Percentiles rank a stretch among this genome's conserved stretches.
Conservation (phyloP, 2,888 invertebrate species). For the Aelia acuminata region DNA sequence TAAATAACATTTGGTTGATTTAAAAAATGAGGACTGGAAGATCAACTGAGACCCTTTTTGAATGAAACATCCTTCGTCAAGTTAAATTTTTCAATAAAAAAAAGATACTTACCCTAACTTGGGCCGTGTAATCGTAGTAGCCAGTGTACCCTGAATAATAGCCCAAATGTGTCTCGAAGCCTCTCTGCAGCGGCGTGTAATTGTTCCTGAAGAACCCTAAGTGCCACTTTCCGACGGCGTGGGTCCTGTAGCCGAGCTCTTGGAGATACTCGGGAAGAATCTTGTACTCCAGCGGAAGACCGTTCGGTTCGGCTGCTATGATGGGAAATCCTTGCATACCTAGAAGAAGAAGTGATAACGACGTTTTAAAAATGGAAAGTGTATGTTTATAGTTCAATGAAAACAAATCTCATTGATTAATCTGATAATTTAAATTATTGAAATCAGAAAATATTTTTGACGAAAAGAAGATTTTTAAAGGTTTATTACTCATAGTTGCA, state of each 20-base stretch:
- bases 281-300: constrained; percentile 78
- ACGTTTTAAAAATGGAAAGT: no score
- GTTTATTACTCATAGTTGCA: no score
- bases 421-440: no score
- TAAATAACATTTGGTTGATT: no score
- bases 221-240: constrained; percentile 93
- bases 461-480: no score
- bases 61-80: no score
- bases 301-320: constrained; percentile 78
- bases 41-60: no score
- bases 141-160: constrained; percentile 83
- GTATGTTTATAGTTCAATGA: no score
- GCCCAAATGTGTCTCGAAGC: constrained; percentile 86
- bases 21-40: no score
- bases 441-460: no score
- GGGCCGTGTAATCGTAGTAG: constrained; percentile 78
- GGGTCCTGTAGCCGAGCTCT: constrained; percentile 81
- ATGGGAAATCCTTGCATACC: constrained; percentile 83
- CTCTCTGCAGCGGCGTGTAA: constrained; percentile 81
- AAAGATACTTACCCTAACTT: constrained; percentile 70
- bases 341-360: constrained; percentile 66
- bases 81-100: no score
- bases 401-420: no score
- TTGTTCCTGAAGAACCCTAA: constrained; percentile 82
- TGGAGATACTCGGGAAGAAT: constrained; percentile 80